Conservation (phyloP, 2,888 invertebrate species). For the Zygothrica quintamaculata region DNA sequence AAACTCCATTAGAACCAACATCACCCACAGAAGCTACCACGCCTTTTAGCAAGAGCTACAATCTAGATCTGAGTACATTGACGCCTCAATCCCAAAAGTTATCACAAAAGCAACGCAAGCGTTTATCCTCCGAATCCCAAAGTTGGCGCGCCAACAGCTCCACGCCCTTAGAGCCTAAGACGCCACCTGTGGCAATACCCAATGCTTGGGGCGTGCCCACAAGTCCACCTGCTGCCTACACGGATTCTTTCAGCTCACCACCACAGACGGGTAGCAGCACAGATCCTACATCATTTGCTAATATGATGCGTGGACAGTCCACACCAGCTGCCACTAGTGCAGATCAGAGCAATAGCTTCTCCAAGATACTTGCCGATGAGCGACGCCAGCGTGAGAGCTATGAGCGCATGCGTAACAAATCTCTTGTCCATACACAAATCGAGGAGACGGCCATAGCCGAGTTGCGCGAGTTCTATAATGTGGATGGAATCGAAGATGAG, state of each 20-base stretch:
- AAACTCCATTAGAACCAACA: conserved; percentile 32
- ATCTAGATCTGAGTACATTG: conserved; percentile 79
- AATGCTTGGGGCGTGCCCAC: conserved; percentile 79
- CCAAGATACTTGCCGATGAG: conserved; percentile 90
- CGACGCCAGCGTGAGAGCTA: conserved; percentile 89
- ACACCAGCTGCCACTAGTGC: conserved; percentile 25
- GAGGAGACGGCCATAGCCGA: conserved; percentile 95
- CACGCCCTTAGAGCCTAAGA: conserved; percentile 26
- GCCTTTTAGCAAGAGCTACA: conserved; percentile 62
- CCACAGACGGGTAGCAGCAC: conserved; percentile 66
- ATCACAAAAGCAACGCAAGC: conserved; percentile 87
- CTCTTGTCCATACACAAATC: conserved; percentile 91
- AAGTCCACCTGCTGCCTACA: conserved; percentile 35
- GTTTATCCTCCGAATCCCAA: conserved; percentile 84
- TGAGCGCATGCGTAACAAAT: conserved; percentile 89
- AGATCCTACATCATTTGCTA: conserved; percentile 82
- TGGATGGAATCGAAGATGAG: conserved; percentile 89
- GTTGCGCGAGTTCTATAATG: conserved; percentile 90
- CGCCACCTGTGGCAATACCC: conserved; percentile 64
- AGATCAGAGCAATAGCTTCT: conserved; percentile 76
- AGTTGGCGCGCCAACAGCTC: conserved; percentile 67
- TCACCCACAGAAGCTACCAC: conserved; percentile 42
- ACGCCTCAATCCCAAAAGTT: conserved; percentile 84
- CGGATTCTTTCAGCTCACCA: conserved; percentile 45
- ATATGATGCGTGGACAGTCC: conserved; percentile 73